A percentile compares a stretch with the other conserved stretches of the same genome.
Evolutionary conservation across 2,797 vertebrate genomes (phyloP).

Genomic region (Rhynchotus rufescens): DNA sequence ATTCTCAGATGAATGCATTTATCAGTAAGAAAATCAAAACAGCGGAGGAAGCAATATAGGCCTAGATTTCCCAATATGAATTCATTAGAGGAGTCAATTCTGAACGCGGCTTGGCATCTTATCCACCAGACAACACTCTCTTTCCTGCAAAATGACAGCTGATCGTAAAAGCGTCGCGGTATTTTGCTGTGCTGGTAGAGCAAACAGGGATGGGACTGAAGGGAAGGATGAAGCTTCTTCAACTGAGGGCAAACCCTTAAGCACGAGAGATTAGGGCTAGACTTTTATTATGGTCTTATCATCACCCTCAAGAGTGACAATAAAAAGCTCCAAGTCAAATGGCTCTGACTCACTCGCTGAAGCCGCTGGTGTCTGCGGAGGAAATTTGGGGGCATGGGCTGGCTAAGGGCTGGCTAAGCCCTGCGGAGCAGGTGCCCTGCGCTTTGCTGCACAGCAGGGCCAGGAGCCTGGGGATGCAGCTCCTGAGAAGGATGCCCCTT

Average conservation of each 20-base stretch:
- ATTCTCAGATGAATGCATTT: constrained; percentile 37
- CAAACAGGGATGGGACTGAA: not conserved
- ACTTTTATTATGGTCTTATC: constrained; percentile 21
- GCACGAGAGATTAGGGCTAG: not conserved
- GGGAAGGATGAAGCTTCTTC: not conserved
- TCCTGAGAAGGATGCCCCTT: not conserved
- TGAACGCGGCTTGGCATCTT: constrained; percentile 35
- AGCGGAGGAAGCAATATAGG: constrained; percentile 42
- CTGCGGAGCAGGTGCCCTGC: constrained; percentile 32
- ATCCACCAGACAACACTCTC: not conserved
- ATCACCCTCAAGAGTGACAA: constrained; percentile 24
- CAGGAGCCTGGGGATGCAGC: constrained; percentile 13
- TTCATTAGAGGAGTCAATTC: constrained; percentile 46
- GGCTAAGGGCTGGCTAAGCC: constrained; percentile 54
- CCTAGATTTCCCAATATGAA: constrained; percentile 52
- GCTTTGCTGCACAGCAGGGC: not conserved
- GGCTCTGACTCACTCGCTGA: constrained; percentile 61
- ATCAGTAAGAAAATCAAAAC: constrained; percentile 46
- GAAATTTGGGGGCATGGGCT: constrained; percentile 32
- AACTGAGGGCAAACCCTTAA: not conserved
- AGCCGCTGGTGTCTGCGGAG: constrained; percentile 42
- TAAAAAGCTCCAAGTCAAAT: constrained; percentile 65
- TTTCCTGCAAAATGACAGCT: not conserved
- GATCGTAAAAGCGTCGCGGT: constrained; percentile 12
- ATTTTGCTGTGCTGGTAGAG: constrained; percentile 9